These are phyloP conservation scores for Otus sunia DNA, from an alignment of 2,113 vertebrate species.

Conservation along the genomic window DNA sequence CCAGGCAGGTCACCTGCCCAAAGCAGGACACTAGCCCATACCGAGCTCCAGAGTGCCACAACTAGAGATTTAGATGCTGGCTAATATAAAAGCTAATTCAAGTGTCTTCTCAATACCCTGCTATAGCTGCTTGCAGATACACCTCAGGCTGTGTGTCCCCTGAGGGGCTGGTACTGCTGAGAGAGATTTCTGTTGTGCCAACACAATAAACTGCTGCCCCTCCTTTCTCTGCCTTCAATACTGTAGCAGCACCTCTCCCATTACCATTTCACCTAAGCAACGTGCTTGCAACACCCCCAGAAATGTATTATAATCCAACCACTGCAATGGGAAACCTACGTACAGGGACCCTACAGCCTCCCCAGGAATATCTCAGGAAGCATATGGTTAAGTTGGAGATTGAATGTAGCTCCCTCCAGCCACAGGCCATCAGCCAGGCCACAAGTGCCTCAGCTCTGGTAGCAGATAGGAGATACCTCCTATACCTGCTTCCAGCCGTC, in stretches of 20 bases:
- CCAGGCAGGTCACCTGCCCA: neutral
- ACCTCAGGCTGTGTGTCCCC: neutral
- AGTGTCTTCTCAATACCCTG: neutral
- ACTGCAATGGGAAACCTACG: neutral
- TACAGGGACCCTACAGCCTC: neutral
- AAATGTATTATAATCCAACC: neutral
- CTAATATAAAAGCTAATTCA: neutral
- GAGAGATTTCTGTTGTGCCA: neutral
- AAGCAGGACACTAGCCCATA: neutral
- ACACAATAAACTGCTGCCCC: neutral
- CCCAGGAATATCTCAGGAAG: neutral
- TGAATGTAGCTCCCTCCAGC: neutral
- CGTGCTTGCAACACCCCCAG: neutral
- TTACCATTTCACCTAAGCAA: neutral
- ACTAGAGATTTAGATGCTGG: neutral
- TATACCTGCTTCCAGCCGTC: neutral
- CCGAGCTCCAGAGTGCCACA: neutral
- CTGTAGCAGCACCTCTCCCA: neutral
- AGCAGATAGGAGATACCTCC: neutral
- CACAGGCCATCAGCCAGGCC: neutral
- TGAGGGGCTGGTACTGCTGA: neutral
- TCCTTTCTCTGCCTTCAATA: neutral
- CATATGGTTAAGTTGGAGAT: neutral
- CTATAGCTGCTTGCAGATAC: neutral
- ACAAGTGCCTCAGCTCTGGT: neutral